Percentiles rank a stretch among this genome's conserved stretches.
phyloP scores from a whole-genome alignment of 1,140 invertebrate genomes.

The Caenorhabditis brenneri region DNA sequence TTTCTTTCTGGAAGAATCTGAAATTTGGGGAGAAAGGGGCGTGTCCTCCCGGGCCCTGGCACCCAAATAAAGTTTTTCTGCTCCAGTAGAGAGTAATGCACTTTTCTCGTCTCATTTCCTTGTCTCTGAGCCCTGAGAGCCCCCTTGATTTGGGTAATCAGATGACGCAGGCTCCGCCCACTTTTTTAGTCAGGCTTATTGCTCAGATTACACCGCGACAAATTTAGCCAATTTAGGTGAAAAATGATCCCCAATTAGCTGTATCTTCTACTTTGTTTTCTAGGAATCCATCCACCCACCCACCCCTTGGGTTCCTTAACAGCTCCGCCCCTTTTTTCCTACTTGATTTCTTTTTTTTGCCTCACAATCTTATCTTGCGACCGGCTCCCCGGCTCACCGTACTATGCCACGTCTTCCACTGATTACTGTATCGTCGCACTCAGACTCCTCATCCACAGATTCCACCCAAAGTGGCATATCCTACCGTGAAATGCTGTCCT shows the following conservation, averaged over 20 bases:
- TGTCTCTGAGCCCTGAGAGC: background rate
- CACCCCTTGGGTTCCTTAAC: background rate
- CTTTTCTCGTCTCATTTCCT: background rate
- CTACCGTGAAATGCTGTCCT: slow-evolving; percentile 37
- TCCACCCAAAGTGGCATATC: background rate
- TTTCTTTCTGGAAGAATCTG: background rate
- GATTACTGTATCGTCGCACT: slow-evolving; percentile 11
- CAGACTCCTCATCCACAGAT: background rate
- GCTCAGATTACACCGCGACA: background rate
- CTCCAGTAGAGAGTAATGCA: background rate
- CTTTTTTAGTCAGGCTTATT: background rate
- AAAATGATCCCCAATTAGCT: slow-evolving; percentile 22
- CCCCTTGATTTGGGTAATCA: background rate
- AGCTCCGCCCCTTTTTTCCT: background rate
- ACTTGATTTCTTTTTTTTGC: background rate
- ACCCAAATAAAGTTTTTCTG: background rate
- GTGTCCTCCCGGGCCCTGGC: too few relatives aligned
- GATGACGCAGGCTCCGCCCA: background rate
- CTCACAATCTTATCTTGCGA: too few relatives aligned
- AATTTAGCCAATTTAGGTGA: background rate
- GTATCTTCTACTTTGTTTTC: background rate
- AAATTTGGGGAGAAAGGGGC: background rate
- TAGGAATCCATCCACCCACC: background rate
- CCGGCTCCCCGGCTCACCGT: background rate
- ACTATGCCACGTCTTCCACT: background rate